Conservation (phyloP, 2,888 invertebrate genomes). For the Lycophotia porphyrea region DNA sequence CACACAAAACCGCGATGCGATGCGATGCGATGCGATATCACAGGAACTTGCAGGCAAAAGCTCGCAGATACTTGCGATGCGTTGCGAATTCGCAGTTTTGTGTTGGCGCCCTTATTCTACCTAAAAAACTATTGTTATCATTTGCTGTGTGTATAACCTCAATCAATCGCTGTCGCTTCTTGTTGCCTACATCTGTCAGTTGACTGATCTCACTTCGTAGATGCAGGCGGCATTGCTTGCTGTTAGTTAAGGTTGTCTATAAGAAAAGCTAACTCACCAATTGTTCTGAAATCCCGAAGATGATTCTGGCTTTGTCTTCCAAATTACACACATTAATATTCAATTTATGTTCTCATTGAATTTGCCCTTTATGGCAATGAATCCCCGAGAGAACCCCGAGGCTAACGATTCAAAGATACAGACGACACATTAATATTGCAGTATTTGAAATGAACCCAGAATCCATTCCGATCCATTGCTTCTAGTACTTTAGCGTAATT, state of each 20-base stretch:
- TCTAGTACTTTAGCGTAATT: conserved; percentile 10
- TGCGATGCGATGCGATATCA: too few species aligned
- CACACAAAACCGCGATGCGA: too few species aligned
- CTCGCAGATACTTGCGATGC: too few species aligned
- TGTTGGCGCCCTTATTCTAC: neutral
- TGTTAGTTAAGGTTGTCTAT: conserved; percentile 9
- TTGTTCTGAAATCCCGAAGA: conserved; percentile 1
- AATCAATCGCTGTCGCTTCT: neutral
- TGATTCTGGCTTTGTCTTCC: conserved; percentile 5
- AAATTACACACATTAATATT: conserved; percentile 37
- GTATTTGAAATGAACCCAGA: conserved; percentile 37
- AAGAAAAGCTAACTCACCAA: neutral
- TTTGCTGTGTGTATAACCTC: neutral
- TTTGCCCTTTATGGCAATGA: conserved; percentile 22
- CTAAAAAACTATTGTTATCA: neutral
- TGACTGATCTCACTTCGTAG: neutral
- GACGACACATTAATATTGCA: conserved; percentile 42
- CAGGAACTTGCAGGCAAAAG: too few species aligned
- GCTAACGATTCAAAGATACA: conserved; percentile 35
- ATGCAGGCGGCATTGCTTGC: neutral
- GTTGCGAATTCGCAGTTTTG: too few species aligned
- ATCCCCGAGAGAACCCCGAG: conserved; percentile 19
- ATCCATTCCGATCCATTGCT: conserved; percentile 19
- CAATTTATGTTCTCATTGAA: conserved; percentile 32
- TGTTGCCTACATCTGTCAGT: conserved; percentile 14